These are phyloP conservation scores for Aplodontia rufa DNA, from an alignment of 2,113 vertebrate species.

Conservation along the genomic window DNA sequence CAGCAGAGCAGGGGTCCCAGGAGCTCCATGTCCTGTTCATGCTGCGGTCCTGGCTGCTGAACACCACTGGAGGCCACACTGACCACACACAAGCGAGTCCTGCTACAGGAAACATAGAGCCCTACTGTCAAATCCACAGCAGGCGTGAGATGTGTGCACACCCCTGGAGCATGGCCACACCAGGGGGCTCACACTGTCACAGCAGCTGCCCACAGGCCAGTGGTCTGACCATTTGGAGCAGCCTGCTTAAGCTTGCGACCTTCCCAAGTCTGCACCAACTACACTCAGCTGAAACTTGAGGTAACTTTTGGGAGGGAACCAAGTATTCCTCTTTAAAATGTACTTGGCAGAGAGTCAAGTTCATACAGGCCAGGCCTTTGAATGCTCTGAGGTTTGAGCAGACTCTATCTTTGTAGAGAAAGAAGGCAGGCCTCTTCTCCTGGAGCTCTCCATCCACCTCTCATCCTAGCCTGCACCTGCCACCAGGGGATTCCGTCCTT, in stretches of 20 bases:
- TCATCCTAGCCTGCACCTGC: fast-evolving
- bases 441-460: fast-evolving
- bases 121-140: not conserved
- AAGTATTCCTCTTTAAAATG: not conserved
- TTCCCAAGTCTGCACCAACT: not conserved
- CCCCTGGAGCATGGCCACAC: fast-evolving
- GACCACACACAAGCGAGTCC: not conserved
- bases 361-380: not conserved
- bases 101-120: not conserved
- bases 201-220: not conserved
- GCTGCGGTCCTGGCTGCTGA: fast-evolving
- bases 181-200: not conserved
- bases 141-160: fast-evolving
- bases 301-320: not conserved
- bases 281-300: not conserved
- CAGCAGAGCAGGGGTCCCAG: not conserved
- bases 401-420: not conserved
- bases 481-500: fast-evolving
- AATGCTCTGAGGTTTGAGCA: not conserved
- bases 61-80: not conserved
- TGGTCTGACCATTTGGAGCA: fast-evolving
- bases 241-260: not conserved
- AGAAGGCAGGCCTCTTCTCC: fast-evolving
- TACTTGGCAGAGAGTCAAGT: not conserved
- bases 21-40: too few species aligned